These are phyloP conservation scores for Drosophila bipectinata DNA, from an alignment of 1,140 invertebrate species.

Conservation along the genomic window DNA sequence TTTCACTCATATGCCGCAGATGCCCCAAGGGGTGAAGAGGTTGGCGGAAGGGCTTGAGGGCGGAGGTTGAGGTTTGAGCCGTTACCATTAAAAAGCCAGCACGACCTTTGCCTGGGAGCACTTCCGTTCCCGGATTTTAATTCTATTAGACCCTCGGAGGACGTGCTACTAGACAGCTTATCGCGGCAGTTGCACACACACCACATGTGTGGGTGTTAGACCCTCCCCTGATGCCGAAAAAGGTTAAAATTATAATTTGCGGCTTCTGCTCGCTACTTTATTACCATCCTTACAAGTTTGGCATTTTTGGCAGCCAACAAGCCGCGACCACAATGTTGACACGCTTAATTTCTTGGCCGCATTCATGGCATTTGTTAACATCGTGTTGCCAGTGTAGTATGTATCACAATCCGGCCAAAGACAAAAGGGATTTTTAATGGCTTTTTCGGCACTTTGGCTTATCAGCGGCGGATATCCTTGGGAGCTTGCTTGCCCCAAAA, in stretches of 20 bases:
- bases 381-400: slow-evolving; percentile 41
- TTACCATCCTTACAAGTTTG: slow-evolving; percentile 67
- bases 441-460: slow-evolving; percentile 57
- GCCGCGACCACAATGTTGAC: slow-evolving; percentile 61
- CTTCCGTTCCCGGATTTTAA: slow-evolving; percentile 71
- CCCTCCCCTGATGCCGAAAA: slow-evolving; percentile 35
- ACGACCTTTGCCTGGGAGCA: slow-evolving; percentile 74
- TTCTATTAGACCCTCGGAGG: slow-evolving; percentile 61
- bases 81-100: slow-evolving; percentile 67
- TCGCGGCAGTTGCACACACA: slow-evolving; percentile 38
- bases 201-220: slow-evolving; percentile 1
- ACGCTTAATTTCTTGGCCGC: slow-evolving; percentile 79
- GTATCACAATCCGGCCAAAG: slow-evolving; percentile 11
- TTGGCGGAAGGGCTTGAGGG: neutral
- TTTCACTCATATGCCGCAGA: slow-evolving; percentile 73
- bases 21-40: slow-evolving; percentile 11
- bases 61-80: slow-evolving; percentile 33
- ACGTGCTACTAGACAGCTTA: slow-evolving; percentile 54
- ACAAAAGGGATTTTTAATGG: slow-evolving; percentile 76
- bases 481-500: slow-evolving; percentile 61
- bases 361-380: slow-evolving; percentile 78
- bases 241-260: slow-evolving; percentile 80
- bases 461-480: slow-evolving; percentile 73
- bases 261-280: slow-evolving; percentile 73
- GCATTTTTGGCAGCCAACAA: slow-evolving; percentile 68